A percentile compares a stretch with the other conserved stretches of the same genome.
phyloP scores from a whole-genome alignment of 2,113 vertebrate genomes.

The Mobula birostris region DNA sequence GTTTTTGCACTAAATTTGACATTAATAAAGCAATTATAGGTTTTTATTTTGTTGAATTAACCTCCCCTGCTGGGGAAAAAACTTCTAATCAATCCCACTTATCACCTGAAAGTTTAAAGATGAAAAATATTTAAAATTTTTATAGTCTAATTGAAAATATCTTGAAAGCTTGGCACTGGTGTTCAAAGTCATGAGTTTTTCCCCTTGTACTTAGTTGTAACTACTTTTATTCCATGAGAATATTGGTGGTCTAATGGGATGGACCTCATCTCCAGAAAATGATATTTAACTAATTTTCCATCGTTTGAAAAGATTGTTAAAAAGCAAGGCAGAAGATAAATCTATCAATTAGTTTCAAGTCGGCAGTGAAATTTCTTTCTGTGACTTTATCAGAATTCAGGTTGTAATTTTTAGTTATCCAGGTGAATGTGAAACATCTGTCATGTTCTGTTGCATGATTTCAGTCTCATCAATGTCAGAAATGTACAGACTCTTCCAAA shows the following conservation, averaged over 20 bases:
- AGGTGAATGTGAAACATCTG: neutral
- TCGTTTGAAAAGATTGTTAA: neutral
- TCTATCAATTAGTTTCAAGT: neutral
- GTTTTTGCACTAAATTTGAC: neutral
- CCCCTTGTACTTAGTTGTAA: neutral
- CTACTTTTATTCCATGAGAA: neutral
- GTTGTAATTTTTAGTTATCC: conserved; percentile 19
- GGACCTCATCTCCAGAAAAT: neutral
- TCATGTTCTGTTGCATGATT: neutral
- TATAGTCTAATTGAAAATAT: neutral
- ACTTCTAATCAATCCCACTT: neutral
- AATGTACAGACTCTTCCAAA: neutral
- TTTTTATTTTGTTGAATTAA: neutral
- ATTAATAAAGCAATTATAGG: neutral
- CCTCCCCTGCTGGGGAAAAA: neutral
- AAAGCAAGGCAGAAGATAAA: neutral
- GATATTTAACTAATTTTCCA: neutral
- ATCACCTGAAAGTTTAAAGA: neutral
- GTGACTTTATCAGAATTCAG: neutral
- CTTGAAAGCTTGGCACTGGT: neutral
- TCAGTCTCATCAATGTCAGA: neutral
- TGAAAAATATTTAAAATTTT: neutral
- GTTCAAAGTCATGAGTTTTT: neutral
- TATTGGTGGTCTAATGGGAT: neutral
- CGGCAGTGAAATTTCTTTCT: neutral